Conservation (phyloP, 2,113 vertebrate species). For the Pseudorhombus dupliciocellatus region DNA sequence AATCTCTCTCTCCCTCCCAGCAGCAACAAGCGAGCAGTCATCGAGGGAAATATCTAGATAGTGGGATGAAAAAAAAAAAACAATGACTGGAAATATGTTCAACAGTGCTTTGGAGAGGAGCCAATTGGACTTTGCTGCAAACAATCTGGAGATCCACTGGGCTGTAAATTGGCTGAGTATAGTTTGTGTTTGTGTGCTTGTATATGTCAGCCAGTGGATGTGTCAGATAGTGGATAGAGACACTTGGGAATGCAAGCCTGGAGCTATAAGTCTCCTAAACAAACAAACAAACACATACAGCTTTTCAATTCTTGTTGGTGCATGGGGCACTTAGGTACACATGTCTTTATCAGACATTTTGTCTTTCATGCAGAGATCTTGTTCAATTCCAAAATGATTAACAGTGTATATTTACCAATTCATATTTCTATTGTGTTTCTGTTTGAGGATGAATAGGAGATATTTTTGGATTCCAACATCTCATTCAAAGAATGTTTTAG, state of each 20-base stretch:
- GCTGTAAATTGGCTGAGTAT: constrained; percentile 68
- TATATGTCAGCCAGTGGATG: constrained; percentile 26
- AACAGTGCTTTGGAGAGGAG: constrained; percentile 62
- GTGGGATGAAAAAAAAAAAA: constrained; percentile 72
- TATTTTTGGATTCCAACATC: not conserved
- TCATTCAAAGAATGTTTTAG: not conserved
- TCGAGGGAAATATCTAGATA: constrained; percentile 74
- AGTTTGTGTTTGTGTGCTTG: constrained; percentile 38
- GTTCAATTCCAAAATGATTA: not conserved
- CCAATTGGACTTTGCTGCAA: constrained; percentile 72
- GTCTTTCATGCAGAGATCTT: constrained; percentile 3
- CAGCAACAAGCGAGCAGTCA: constrained; percentile 58
- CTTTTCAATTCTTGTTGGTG: constrained; percentile 4
- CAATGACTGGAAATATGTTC: constrained; percentile 68
- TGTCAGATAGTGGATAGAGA: constrained; percentile 45
- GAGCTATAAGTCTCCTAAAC: constrained; percentile 37
- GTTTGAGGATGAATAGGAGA: too few species aligned
- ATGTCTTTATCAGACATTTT: not conserved
- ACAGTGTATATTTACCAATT: too few species aligned
- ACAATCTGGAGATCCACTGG: constrained; percentile 69
- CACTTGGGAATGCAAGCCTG: constrained; percentile 34
- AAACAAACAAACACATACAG: constrained; percentile 15
- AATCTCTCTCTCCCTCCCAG: constrained; percentile 51
- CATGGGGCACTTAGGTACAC: not conserved
- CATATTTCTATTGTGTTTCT: too few species aligned